Evolutionary conservation across 2,113 vertebrate genomes (phyloP).

Genomic region (Vulpes ferrilata): DNA sequence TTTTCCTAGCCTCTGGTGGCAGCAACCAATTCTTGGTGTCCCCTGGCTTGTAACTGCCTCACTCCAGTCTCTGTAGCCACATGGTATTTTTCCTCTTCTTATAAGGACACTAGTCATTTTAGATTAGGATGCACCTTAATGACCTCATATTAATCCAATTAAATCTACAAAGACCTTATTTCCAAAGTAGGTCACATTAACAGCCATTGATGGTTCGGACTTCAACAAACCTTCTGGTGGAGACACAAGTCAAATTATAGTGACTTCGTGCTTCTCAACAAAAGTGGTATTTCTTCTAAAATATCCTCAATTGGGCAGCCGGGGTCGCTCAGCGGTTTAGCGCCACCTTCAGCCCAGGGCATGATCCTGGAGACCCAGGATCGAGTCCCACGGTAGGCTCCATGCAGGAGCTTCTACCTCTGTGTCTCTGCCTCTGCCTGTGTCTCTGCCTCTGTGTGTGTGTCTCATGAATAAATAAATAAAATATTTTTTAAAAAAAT

Average conservation of each 20-base stretch:
- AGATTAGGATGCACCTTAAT: background rate
- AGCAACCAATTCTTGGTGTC: background rate
- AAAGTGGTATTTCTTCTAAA: background rate
- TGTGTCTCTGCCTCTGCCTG: too few relatives aligned
- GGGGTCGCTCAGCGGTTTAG: too few relatives aligned
- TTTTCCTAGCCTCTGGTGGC: background rate
- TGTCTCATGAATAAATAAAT: too few relatives aligned
- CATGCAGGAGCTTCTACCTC: too few relatives aligned
- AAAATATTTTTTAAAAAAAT: too few relatives aligned
- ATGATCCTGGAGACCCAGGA: too few relatives aligned
- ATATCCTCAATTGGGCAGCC: too few relatives aligned
- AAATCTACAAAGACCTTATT: background rate
- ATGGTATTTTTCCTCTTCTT: background rate
- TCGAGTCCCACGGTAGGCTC: too few relatives aligned
- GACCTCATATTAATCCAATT: background rate
- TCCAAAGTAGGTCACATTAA: background rate
- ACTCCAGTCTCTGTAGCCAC: background rate
- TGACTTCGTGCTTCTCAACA: background rate
- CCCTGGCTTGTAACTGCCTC: background rate
- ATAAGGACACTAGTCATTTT: background rate
- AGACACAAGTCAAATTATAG: background rate
- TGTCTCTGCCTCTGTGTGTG: too few relatives aligned
- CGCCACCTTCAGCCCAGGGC: too few relatives aligned
- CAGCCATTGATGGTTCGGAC: background rate
- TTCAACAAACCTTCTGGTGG: background rate